Evolutionary conservation across 2,888 invertebrate species (phyloP).

Genomic region (Drosophila niveifrons): DNA sequence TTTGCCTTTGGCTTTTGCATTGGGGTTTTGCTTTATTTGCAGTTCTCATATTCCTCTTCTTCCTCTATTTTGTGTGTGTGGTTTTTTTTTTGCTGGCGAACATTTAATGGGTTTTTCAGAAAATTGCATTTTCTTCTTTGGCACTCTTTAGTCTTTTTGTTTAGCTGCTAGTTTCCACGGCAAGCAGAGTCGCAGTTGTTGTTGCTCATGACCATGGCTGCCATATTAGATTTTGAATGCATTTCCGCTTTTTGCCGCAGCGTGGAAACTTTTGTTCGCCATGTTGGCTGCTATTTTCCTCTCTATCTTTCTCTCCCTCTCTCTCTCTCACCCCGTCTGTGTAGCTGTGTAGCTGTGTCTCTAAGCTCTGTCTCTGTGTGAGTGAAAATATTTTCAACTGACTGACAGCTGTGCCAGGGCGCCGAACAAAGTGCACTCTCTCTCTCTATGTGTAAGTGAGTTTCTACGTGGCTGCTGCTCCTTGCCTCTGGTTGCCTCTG

Average conservation of each 20-base stretch:
- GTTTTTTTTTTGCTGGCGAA: conserved; percentile 60
- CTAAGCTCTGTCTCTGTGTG: conserved; percentile 36
- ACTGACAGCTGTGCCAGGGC: conserved; percentile 77
- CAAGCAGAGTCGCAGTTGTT: conserved; percentile 45
- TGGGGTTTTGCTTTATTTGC: conserved; percentile 73
- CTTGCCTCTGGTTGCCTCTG: conserved; percentile 59
- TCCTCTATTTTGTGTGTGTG: neutral
- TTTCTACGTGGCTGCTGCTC: conserved; percentile 40
- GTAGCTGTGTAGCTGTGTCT: too few relatives aligned
- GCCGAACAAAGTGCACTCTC: conserved; percentile 34
- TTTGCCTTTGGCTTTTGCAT: conserved; percentile 44
- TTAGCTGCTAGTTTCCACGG: conserved; percentile 74
- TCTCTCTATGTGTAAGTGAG: conserved; percentile 28
- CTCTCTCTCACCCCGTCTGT: too few relatives aligned
- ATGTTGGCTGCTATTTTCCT: conserved; percentile 60
- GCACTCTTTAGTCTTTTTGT: conserved; percentile 79
- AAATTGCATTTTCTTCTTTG: conserved; percentile 83
- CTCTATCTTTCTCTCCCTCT: neutral
- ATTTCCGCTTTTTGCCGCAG: conserved; percentile 82
- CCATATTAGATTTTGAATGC: conserved; percentile 82
- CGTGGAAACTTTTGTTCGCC: conserved; percentile 79
- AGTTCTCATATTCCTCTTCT: conserved; percentile 44
- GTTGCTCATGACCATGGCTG: conserved; percentile 82
- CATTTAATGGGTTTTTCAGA: conserved; percentile 83
- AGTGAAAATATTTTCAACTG: conserved; percentile 73